phyloP scores from a whole-genome alignment of 2,888 invertebrate genomes.

The Pristionchus entomophagus region DNA sequence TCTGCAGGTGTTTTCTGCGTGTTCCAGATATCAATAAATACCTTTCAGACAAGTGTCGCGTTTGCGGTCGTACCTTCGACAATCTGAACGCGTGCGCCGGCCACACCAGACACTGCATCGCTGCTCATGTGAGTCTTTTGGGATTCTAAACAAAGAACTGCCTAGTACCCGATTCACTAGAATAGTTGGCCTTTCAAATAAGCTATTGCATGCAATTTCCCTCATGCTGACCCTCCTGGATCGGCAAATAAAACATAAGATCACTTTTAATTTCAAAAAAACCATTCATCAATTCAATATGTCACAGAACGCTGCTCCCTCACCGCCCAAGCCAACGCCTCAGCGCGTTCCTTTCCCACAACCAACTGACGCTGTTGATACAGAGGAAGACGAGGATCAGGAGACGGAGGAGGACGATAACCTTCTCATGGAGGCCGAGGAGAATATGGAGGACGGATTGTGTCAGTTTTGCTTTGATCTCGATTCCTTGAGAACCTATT shows the following conservation, averaged over 20 bases:
- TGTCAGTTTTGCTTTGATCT: too few species aligned
- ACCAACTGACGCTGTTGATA: neutral
- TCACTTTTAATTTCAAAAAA: neutral
- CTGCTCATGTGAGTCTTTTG: neutral
- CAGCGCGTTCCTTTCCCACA: neutral
- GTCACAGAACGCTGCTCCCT: neutral
- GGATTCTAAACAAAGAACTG: too few species aligned
- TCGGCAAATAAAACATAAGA: too few species aligned
- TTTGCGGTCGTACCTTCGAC: slow-evolving; percentile 31
- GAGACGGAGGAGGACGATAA: neutral
- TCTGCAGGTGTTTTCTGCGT: too few species aligned
- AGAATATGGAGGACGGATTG: neutral
- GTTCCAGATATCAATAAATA: neutral
- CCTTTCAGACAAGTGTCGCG: slow-evolving; percentile 38
- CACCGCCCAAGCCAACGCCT: neutral
- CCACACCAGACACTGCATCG: slow-evolving; percentile 43
- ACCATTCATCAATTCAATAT: neutral
- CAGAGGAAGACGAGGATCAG: neutral
- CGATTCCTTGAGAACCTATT: neutral
- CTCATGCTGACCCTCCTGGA: too few species aligned
- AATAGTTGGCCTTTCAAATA: too few species aligned
- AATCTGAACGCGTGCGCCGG: slow-evolving; percentile 25
- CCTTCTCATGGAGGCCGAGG: neutral
- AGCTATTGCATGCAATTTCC: too few species aligned
- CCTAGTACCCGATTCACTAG: too few species aligned